phyloP scores from a whole-genome alignment of 2,888 invertebrate species.

The Stratiomys singularior region DNA sequence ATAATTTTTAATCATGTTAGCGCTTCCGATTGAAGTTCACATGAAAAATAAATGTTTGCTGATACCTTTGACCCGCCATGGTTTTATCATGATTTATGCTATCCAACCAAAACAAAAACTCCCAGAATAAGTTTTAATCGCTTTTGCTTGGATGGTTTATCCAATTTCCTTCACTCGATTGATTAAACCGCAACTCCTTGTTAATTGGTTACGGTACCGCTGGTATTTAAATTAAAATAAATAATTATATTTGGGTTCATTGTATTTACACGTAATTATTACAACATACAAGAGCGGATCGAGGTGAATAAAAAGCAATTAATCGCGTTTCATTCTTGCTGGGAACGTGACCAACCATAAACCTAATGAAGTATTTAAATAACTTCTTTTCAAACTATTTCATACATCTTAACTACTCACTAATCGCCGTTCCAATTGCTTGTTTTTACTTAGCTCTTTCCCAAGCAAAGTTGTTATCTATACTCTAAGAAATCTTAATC shows the following conservation, averaged over 20 bases:
- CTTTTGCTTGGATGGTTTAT: too few species aligned
- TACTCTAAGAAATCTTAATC: slow-evolving; percentile 38
- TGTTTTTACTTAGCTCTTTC: not conserved
- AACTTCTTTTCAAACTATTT: slow-evolving; percentile 18
- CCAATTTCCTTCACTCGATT: too few species aligned
- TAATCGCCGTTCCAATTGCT: slow-evolving; percentile 14
- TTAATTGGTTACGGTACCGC: not conserved
- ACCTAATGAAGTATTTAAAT: slow-evolving; percentile 41
- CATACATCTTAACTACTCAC: slow-evolving; percentile 24
- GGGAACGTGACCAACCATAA: slow-evolving; percentile 32
- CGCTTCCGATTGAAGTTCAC: too few species aligned
- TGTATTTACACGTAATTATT: slow-evolving; percentile 32
- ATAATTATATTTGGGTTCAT: slow-evolving; percentile 1
- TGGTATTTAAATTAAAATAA: not conserved
- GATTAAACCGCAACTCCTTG: too few species aligned
- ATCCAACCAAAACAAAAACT: too few species aligned
- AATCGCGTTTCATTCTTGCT: slow-evolving; percentile 32
- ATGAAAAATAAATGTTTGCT: too few species aligned
- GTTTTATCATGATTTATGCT: too few species aligned
- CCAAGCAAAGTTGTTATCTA: slow-evolving; percentile 25
- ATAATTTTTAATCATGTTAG: too few species aligned
- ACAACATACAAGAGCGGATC: not conserved
- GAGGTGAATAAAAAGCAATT: slow-evolving; percentile 36
- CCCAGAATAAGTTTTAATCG: too few species aligned
- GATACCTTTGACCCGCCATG: too few species aligned